Conservation (phyloP, 1,140 invertebrate genomes). For the Ctenoplectra terminalis region DNA sequence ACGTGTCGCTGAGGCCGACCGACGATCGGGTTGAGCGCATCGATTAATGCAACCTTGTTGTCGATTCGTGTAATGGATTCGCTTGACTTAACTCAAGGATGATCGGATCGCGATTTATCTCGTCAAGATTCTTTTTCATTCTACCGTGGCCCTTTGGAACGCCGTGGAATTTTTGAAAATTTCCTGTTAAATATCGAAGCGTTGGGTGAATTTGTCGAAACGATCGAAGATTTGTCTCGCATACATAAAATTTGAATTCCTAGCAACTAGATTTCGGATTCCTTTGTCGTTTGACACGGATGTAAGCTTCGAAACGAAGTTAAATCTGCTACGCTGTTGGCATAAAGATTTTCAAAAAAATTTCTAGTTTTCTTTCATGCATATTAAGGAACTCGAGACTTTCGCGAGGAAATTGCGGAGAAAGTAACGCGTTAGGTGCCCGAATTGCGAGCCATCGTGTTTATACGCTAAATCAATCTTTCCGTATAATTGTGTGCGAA, state of each 20-base stretch:
- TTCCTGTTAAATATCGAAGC: constrained; percentile 10
- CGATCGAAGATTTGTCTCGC: neutral
- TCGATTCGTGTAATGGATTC: constrained; percentile 29
- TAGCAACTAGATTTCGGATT: neutral
- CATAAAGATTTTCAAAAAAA: constrained; percentile 27
- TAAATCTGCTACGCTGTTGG: neutral
- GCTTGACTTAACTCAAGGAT: constrained; percentile 14
- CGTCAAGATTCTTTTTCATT: neutral
- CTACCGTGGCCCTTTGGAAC: no score
- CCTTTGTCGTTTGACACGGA: neutral
- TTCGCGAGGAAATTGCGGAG: constrained; percentile 16
- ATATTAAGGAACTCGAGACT: constrained; percentile 19
- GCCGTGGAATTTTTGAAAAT: constrained; percentile 17
- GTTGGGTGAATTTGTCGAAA: constrained; percentile 10
- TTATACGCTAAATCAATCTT: neutral
- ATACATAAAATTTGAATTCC: constrained; percentile 5
- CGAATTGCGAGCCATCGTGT: constrained; percentile 15
- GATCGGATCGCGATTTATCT: constrained; percentile 30
- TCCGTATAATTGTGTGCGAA: neutral
- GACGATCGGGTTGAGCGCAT: neutral
- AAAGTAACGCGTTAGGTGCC: constrained; percentile 5
- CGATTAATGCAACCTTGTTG: constrained; percentile 42
- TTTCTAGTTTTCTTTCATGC: constrained; percentile 27
- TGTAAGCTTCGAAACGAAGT: neutral
- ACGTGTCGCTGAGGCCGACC: neutral